These are phyloP conservation scores for Hippocampus comes DNA, from an alignment of 2,113 vertebrate species.

Conservation along the genomic window DNA sequence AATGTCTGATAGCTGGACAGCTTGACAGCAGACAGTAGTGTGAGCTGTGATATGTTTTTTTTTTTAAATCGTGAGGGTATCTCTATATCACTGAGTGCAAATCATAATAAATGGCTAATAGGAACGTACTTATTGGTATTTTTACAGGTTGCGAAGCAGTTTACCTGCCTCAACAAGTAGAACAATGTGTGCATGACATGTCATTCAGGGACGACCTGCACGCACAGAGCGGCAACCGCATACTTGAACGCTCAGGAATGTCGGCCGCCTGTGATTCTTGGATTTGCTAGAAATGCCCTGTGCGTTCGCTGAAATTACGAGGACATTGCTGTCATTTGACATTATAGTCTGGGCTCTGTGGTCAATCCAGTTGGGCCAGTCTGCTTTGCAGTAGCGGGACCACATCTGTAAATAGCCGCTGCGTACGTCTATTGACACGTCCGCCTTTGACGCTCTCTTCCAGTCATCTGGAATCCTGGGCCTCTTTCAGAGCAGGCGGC, in stretches of 20 bases:
- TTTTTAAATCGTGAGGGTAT: neutral
- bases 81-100: neutral
- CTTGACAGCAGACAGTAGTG: too few species aligned
- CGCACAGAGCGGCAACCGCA: neutral
- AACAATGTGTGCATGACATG: constrained; percentile 9
- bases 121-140: neutral
- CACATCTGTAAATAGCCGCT: constrained; percentile 12
- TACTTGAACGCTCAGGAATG: neutral
- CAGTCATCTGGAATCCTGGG: constrained; percentile 23
- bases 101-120: neutral
- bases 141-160: neutral
- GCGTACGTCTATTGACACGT: constrained; percentile 44
- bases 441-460: constrained; percentile 46
- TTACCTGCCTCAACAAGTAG: constrained; percentile 27
- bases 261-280: neutral
- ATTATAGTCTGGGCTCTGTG: neutral
- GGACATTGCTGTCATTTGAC: neutral
- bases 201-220: neutral
- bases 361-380: constrained; percentile 62
- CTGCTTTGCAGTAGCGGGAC: constrained; percentile 23
- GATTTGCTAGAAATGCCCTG: neutral
- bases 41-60: too few species aligned
- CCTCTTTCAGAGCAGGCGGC: constrained; percentile 34
- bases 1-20: too few species aligned
- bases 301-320: neutral